Conservation (phyloP, 2,888 invertebrate species). For the Thera obeliscata region DNA sequence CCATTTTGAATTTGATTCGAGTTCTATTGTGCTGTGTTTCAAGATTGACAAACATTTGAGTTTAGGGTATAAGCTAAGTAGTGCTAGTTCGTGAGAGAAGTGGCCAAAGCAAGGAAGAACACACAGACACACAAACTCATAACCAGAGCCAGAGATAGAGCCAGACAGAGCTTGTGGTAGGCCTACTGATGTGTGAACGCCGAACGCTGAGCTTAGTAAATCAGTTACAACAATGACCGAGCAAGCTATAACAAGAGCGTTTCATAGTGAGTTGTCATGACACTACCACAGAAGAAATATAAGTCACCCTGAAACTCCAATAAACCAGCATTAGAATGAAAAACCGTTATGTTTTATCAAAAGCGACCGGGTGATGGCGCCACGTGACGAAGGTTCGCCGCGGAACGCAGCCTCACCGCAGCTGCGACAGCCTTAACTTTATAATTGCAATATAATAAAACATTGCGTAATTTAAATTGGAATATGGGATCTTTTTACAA, state of each 20-base stretch:
- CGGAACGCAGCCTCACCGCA: conserved; percentile 53
- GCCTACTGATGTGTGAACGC: too few species aligned
- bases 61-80: too few species aligned
- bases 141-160: too few species aligned
- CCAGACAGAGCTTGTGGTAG: too few species aligned
- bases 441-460: conserved; percentile 20
- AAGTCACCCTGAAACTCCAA: not conserved
- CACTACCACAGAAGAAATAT: not conserved
- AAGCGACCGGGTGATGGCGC: conserved; percentile 37
- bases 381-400: conserved; percentile 60
- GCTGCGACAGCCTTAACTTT: conserved; percentile 39
- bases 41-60: not conserved
- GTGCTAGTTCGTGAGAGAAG: too few species aligned
- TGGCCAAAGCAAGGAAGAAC: too few species aligned
- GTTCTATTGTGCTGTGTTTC: not conserved
- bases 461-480: not conserved
- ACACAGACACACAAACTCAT: too few species aligned
- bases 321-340: conserved; percentile 19
- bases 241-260: too few species aligned
- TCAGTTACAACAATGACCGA: too few species aligned
- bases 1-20: conserved; percentile 18
- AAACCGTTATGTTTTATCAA: conserved; percentile 41
- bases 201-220: too few species aligned
- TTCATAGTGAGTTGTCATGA: too few species aligned
- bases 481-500: too few species aligned